Evolutionary conservation across 92 coral and sea anemone genomes (phyloP), one percentile per base, ranked within the genome.

Genomic region (Phenganax marumi): DNA sequence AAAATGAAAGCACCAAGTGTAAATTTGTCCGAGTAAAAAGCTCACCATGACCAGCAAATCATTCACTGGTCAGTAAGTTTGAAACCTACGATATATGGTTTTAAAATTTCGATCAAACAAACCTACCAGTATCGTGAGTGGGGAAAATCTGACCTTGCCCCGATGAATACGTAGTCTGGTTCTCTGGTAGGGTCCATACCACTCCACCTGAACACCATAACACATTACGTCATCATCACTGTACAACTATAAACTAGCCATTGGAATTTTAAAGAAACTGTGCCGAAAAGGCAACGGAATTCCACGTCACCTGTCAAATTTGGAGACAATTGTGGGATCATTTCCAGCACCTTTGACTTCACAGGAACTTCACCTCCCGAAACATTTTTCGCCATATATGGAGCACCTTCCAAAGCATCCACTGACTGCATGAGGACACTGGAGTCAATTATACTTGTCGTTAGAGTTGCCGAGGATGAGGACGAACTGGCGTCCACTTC

Each of bases 371-470:
- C 79, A 25, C 48, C 6, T 14, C 19, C 49, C 9, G 68, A 68
- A 12, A 76, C 16, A 56, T 76, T 76, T 54, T 52, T 48, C 8
- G 52, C 68, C 58, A 76, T 11, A 25, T 25, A 56, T 33, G 81
- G 81, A 76, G 68, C 68, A 16, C 81, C 81, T 56, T 76, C 81
- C 23, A 48, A 61, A 50, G 85, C 85, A 65, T 81, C 66, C 86
- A 81, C 83, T 8, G 93, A 79, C 68, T 89, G 80, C 53, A 91
- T 79, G 10, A 75, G 60, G 39, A 75, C 85, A 90, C 75, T 86
- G 84, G 62, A 85, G 87, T 64, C 88, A 86, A 46, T 83, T 80
- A n/a, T 84, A 75, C 62, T 83, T 83, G 78, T 84, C 51, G 72
- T 84, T 68, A 81, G 89, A 22, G 11, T 58, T 33, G 61, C 81